These are phyloP conservation scores for Plebejus anna DNA, from an alignment of 2,888 invertebrate genomes.

Conservation along the genomic window DNA sequence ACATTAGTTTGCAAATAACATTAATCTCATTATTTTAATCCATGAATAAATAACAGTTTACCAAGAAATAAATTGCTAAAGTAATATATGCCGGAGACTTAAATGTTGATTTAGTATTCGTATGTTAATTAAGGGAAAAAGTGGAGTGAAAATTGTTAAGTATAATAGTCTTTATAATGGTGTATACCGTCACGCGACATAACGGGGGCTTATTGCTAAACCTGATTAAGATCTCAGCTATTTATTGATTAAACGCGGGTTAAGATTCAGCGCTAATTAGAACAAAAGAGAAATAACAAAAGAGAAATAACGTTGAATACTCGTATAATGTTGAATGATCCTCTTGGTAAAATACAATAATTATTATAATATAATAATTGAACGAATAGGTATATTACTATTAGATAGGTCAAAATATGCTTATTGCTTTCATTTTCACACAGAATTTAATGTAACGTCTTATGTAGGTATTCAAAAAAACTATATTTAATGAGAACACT, in stretches of 20 bases:
- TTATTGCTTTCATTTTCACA: no score
- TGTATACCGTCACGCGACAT: slow-evolving; percentile 18
- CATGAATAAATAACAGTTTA: slow-evolving; percentile 13
- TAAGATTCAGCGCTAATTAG: not conserved
- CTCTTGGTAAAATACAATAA: no score
- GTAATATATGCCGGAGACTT: slow-evolving; percentile 20
- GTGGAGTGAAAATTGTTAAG: slow-evolving; percentile 22
- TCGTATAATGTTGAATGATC: no score
- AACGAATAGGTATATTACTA: no score
- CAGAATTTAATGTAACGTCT: no score
- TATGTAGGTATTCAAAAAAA: no score
- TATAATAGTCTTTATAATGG: slow-evolving; percentile 13
- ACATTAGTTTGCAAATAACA: not conserved
- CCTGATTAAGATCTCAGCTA: not conserved
- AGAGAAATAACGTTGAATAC: not conserved
- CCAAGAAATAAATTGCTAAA: slow-evolving; percentile 1
- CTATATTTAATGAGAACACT: no score
- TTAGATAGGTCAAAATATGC: no score
- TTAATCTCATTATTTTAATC: slow-evolving; percentile 1
- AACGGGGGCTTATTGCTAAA: not conserved
- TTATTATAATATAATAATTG: no score
- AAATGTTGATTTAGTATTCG: slow-evolving; percentile 21
- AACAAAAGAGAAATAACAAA: not conserved
- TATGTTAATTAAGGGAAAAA: slow-evolving; percentile 21
- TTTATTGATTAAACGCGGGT: not conserved